Conservation (phyloP, 2,888 invertebrate genomes). For the Tipula helvola region DNA sequence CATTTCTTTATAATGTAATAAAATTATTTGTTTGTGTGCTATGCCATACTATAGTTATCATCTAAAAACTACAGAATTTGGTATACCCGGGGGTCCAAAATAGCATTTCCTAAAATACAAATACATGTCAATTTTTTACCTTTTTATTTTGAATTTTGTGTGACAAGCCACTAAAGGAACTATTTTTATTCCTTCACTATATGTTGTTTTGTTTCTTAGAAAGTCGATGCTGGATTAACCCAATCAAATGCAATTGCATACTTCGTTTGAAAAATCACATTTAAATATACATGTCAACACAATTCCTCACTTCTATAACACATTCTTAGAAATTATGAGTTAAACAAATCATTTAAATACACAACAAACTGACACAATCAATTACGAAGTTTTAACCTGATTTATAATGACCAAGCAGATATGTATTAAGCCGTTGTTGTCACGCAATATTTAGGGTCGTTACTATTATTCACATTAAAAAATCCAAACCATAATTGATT, state of each 20-base stretch:
- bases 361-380: neutral
- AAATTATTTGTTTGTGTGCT: too few species aligned
- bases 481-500: neutral
- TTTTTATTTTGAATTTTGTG: too few species aligned
- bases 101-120: too few species aligned
- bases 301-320: neutral
- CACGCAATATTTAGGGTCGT: neutral
- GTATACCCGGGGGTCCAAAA: too few species aligned
- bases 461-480: neutral
- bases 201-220: too few species aligned
- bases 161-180: too few species aligned
- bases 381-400: neutral
- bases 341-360: neutral
- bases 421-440: neutral
- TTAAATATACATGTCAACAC: neutral
- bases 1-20: too few species aligned
- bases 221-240: too few species aligned
- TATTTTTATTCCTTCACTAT: too few species aligned
- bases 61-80: too few species aligned
- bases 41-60: too few species aligned
- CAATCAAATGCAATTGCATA: neutral
- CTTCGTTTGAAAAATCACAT: neutral
- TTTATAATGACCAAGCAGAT: neutral
- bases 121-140: too few species aligned
- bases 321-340: neutral